These are phyloP conservation scores for Eustalomyia histrio DNA, from an alignment of 2,888 invertebrate species.

Conservation along the genomic window DNA sequence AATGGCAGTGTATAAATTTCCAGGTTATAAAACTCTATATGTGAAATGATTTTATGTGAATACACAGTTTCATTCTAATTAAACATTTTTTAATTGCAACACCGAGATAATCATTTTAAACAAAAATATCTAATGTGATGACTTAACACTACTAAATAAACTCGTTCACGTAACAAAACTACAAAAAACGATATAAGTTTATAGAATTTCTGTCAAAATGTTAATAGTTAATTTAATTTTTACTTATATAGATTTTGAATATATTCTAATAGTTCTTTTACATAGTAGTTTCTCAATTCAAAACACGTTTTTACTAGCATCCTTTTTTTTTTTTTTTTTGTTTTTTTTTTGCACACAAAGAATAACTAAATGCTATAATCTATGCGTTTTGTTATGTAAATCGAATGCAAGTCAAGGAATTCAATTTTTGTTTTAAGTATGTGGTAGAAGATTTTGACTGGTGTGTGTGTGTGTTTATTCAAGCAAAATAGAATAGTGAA, in stretches of 20 bases:
- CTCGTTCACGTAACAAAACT: no score
- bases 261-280: background rate
- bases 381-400: conserved; percentile 69
- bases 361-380: conserved; percentile 40
- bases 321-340: conserved; percentile 42
- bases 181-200: no score
- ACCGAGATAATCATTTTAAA: no score
- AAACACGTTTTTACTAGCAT: conserved; percentile 46
- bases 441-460: conserved; percentile 56
- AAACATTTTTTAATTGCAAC: no score
- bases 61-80: no score
- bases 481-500: conserved; percentile 45
- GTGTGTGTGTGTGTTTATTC: conserved; percentile 24
- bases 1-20: no score
- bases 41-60: no score
- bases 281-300: conserved; percentile 19
- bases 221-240: background rate
- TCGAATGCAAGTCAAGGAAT: conserved; percentile 30
- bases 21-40: no score
- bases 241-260: background rate
- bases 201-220: background rate
- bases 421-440: conserved; percentile 23
- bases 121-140: no score
- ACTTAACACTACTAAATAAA: no score
- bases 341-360: conserved; percentile 59